phyloP scores from a whole-genome alignment of 2,113 vertebrate species.

The Perccottus glenii region DNA sequence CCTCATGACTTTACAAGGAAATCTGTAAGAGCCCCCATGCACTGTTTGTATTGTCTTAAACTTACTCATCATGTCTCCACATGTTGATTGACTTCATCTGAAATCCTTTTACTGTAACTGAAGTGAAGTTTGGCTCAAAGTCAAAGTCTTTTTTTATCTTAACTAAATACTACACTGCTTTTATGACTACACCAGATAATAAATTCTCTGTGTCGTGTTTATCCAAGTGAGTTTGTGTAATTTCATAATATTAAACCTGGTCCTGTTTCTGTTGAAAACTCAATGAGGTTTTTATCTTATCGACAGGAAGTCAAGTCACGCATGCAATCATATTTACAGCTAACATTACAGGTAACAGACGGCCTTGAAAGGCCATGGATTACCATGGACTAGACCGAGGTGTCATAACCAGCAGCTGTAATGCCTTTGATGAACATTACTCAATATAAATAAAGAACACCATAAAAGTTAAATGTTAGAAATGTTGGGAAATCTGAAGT shows the following conservation, averaged over 20 bases:
- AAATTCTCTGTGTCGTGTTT: not conserved
- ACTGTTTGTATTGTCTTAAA: not conserved
- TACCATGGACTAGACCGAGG: too few relatives aligned
- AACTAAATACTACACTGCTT: constrained; percentile 1
- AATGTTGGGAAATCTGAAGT: too few relatives aligned
- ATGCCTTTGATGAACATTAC: too few relatives aligned
- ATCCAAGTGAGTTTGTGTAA: not conserved
- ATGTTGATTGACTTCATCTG: not conserved
- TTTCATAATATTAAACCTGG: not conserved
- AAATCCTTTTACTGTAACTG: not conserved
- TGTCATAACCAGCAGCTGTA: too few relatives aligned
- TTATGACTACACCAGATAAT: not conserved
- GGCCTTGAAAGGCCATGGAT: too few relatives aligned
- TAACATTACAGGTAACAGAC: not conserved
- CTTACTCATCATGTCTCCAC: not conserved
- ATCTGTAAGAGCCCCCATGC: not conserved
- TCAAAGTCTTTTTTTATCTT: not conserved
- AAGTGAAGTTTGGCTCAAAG: not conserved
- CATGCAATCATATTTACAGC: not conserved
- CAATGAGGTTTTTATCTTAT: constrained; percentile 4
- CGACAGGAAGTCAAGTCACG: not conserved
- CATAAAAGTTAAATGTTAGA: too few relatives aligned
- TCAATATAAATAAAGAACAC: too few relatives aligned
- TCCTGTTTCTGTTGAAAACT: not conserved
- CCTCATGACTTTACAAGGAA: too few relatives aligned